Base-by-base conservation (phyloP, 2,113 vertebrate genomes). In the Phasianus colchicus region DNA sequence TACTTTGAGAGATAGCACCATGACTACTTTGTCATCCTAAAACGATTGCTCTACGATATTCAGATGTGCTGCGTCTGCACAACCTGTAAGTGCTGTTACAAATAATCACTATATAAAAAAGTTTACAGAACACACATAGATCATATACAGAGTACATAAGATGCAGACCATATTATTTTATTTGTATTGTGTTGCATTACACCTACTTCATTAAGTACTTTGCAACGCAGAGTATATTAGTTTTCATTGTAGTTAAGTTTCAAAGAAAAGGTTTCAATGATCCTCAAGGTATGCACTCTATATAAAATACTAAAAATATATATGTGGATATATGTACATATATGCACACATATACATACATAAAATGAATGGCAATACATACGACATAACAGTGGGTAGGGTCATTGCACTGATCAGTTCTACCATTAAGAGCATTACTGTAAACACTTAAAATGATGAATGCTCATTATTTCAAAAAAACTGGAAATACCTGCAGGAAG, bases 281-380 rank as follows among this genome's bases (percentile, higher is more conserved):
- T 98, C 97, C 96, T 98, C 97, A 98, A 97, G 85, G 96, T 97
- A 97, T 95, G 96, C 97, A 98, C 97, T 98, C 97, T 98, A 98
- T 97, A 97, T 94, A 96, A 96, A 96, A 86, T 96, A 93, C 83
- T 96, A 92, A 91, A 94, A 93, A 95, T 95, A 97, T 96, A 96
- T 97, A 96, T 97, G 97, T 97, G 97, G 86, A 95, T 96, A 97
- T 92, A 97, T 93, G 96, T 93, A 96, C 67, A 54, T 48, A 66
- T 78, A 97, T 97, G 96, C 96, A 98, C 96, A 97, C 97, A 98
- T 97, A 98, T 96, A 96, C 90, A 96, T 96, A 96, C 96, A 96
- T 88, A 95, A 97, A 93, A 98, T 96, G 97, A 93, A 97, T 94
- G 97, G 89, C 83, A 86, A 95, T 96, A 97, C 97, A n/a, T 88